These are phyloP conservation scores for Selene dorsalis DNA, from an alignment of 2,797 vertebrate genomes.

Conservation along the genomic window DNA sequence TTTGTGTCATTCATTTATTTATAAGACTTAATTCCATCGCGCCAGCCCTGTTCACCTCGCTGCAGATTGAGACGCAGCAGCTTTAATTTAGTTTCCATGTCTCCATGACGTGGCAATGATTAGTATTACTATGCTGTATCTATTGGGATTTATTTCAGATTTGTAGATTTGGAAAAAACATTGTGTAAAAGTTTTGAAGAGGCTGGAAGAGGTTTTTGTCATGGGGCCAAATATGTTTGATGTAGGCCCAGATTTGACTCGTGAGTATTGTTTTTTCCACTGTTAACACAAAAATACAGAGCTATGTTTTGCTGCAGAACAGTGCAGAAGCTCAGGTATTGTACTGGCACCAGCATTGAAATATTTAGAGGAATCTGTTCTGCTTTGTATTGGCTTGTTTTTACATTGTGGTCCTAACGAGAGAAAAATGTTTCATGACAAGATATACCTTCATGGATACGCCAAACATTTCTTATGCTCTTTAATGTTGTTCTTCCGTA, in stretches of 20 bases:
- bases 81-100: background rate
- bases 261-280: too few species aligned
- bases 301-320: background rate
- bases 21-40: background rate
- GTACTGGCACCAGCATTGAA: background rate
- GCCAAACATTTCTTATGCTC: slow-evolving; percentile 12
- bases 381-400: background rate
- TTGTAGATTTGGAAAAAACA: background rate
- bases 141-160: background rate
- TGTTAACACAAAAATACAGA: background rate
- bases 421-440: slow-evolving; percentile 6
- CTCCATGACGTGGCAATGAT: background rate
- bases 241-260: background rate
- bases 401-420: background rate
- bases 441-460: background rate
- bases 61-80: background rate
- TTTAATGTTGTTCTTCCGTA: slow-evolving; percentile 20
- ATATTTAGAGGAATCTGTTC: too few species aligned
- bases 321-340: background rate
- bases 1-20: background rate
- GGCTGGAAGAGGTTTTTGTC: background rate
- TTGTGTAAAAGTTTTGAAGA: background rate
- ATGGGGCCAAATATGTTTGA: background rate
- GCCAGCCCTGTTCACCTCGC: background rate
- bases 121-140: background rate